phyloP scores from a whole-genome alignment of 1,140 invertebrate genomes.

The Eriosoma lanigerum region DNA sequence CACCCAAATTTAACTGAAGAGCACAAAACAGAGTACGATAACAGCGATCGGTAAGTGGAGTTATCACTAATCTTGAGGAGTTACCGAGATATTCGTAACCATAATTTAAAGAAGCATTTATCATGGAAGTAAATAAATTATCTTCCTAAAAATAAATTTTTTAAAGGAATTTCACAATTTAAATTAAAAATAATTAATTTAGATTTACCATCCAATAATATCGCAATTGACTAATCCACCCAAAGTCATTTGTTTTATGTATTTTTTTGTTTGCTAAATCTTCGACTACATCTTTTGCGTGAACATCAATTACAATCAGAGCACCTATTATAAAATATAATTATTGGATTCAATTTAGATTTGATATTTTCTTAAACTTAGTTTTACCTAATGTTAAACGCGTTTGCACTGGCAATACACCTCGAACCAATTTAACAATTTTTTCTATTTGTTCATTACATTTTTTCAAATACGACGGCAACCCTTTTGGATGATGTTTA shows the following conservation, averaged over 20 bases:
- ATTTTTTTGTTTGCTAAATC: constrained; percentile 72
- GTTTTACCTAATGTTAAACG: constrained; percentile 80
- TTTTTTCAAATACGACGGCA: constrained; percentile 63
- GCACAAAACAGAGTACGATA: constrained; percentile 91
- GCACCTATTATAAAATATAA: constrained; percentile 64
- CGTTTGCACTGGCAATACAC: constrained; percentile 83
- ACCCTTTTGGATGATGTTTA: constrained; percentile 60
- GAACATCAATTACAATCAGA: constrained; percentile 88
- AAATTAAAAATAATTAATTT: neutral
- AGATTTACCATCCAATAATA: constrained; percentile 89
- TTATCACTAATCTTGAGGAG: constrained; percentile 81
- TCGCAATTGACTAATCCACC: constrained; percentile 87
- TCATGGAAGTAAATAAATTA: constrained; percentile 81
- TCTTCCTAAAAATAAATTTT: constrained; percentile 60
- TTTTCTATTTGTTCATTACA: constrained; percentile 75
- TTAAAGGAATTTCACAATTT: too few relatives aligned
- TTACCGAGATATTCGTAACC: constrained; percentile 97
- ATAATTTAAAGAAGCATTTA: constrained; percentile 85
- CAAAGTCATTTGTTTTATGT: constrained; percentile 75
- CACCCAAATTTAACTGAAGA: constrained; percentile 77
- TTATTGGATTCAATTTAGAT: neutral
- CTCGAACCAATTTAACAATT: constrained; percentile 84
- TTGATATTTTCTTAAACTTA: neutral
- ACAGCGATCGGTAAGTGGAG: constrained; percentile 85
- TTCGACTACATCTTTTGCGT: constrained; percentile 82